These are phyloP conservation scores for Halcyon leucocephala DNA, from an alignment of 2,797 vertebrate species.

Conservation along the genomic window DNA sequence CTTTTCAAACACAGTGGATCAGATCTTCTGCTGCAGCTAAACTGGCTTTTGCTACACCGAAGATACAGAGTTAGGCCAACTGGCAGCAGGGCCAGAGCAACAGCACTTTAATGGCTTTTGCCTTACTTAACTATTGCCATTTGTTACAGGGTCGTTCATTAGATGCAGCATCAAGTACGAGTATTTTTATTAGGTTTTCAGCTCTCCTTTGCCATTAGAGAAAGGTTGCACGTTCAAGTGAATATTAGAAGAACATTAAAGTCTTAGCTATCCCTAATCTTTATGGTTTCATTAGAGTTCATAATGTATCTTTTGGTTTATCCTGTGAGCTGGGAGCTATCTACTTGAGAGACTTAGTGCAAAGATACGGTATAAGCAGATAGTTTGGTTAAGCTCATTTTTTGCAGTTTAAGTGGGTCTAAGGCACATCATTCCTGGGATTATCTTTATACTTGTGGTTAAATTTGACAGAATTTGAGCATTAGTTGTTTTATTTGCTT, in stretches of 20 bases:
- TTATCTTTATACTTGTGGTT: constrained; percentile 53
- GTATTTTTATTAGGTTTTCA: background rate
- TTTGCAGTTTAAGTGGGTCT: constrained; percentile 42
- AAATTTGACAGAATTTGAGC: constrained; percentile 42
- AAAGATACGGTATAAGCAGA: constrained; percentile 27
- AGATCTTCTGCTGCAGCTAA: background rate
- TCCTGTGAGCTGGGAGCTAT: background rate
- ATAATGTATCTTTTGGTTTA: constrained; percentile 18
- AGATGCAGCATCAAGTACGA: background rate
- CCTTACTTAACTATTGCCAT: constrained; percentile 6
- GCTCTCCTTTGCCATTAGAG: constrained; percentile 10
- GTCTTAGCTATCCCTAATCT: constrained; percentile 39
- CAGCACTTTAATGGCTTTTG: background rate
- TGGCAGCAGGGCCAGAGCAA: background rate
- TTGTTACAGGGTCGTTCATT: background rate
- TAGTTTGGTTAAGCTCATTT: constrained; percentile 62
- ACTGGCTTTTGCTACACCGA: background rate
- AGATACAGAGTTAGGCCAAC: background rate
- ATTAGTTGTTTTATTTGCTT: constrained; percentile 2
- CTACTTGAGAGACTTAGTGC: constrained; percentile 24
- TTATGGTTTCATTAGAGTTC: background rate
- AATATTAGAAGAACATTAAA: constrained; percentile 49
- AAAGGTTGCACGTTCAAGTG: constrained; percentile 11
- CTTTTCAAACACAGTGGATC: background rate
- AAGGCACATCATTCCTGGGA: constrained; percentile 41